Evolutionary conservation across 2,113 vertebrate genomes (phyloP), one percentile per base, ranked within the genome.

Genomic region (Odocoileus hemionus): DNA sequence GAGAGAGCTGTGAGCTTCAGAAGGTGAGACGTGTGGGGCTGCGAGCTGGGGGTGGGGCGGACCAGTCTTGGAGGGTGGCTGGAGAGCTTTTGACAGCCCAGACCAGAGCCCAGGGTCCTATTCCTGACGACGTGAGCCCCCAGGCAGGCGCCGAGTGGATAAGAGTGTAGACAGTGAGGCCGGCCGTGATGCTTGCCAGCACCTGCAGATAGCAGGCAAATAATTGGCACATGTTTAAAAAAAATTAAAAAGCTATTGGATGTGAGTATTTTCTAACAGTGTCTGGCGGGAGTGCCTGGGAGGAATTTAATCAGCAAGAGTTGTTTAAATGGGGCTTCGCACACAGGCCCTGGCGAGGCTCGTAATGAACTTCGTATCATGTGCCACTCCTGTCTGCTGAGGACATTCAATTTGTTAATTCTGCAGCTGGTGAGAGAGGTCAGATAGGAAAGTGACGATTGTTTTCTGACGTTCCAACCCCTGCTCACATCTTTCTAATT

Each of bases 331-430:
- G 98, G 98, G 97, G 98, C 98, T 99, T 98, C 97, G 92, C 98
- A 98, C 98, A 98, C 98, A 98, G 98, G 98, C 98, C 98, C 98
- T 94, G 97, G 95, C 47, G 57, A 97, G 98, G 98, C 98, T 98
- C 93, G 94, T 98, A 99, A 99, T 99, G 99, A 99, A 99, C 98
- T 98, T 98, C 95, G 97, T 98, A 98, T 99, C 98, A 98, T 98
- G 98, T 98, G 98, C 98, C 98, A 99, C 99, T 99, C 99, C 99
- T 99, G 99, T 99, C 99, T 99, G 99, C 98, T 98, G 98, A 99
- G 98, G 99, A 99, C 99, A 98, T 99, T 99, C 98, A 99, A 99
- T 99, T 99, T 99, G 99, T 99, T 99, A 99, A 99, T 99, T 99
- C 98, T 99, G 99, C 98, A 99, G 98, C 99, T 99, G 98, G 98